Conservation (phyloP, 2,888 invertebrate genomes). For the Tiphia femorata region DNA sequence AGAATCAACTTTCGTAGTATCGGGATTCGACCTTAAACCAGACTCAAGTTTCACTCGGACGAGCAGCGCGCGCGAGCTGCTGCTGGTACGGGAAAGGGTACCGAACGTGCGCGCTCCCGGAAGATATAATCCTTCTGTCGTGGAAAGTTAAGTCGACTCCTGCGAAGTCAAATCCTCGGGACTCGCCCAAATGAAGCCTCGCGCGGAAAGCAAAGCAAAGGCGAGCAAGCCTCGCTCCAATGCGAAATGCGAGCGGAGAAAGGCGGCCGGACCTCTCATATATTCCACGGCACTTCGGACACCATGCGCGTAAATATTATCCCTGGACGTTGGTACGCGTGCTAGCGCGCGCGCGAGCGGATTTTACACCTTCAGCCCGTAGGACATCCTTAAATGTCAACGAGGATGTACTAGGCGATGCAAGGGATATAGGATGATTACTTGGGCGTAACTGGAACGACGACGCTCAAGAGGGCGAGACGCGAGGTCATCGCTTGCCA, state of each 20-base stretch:
- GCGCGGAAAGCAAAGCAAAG: background rate
- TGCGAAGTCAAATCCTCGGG: constrained; percentile 38
- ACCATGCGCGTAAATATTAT: constrained; percentile 39
- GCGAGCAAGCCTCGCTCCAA: no score
- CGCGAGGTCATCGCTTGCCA: no score
- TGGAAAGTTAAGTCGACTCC: constrained; percentile 36
- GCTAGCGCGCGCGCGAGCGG: constrained; percentile 38
- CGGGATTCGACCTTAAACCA: constrained; percentile 29
- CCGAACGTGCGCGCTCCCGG: constrained; percentile 19
- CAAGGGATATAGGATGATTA: constrained; percentile 11
- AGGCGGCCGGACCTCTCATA: constrained; percentile 31
- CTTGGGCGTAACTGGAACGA: no score
- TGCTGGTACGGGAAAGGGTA: constrained; percentile 9
- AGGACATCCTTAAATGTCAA: constrained; percentile 27
- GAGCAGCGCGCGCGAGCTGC: constrained; percentile 32
- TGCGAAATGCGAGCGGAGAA: constrained; percentile 12
- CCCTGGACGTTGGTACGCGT: constrained; percentile 27
- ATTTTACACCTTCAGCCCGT: constrained; percentile 41
- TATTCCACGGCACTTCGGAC: constrained; percentile 38
- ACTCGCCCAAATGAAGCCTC: constrained; percentile 14
- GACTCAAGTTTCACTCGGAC: constrained; percentile 32
- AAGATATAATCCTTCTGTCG: constrained; percentile 43
- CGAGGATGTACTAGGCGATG: constrained; percentile 6
- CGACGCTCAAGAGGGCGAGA: no score
- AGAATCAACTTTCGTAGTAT: constrained; percentile 33